A percentile compares a stretch with the other conserved stretches of the same genome.
These are phyloP conservation scores for Rynchops niger DNA, from an alignment of 2,113 vertebrate genomes.

Conservation along the genomic window DNA sequence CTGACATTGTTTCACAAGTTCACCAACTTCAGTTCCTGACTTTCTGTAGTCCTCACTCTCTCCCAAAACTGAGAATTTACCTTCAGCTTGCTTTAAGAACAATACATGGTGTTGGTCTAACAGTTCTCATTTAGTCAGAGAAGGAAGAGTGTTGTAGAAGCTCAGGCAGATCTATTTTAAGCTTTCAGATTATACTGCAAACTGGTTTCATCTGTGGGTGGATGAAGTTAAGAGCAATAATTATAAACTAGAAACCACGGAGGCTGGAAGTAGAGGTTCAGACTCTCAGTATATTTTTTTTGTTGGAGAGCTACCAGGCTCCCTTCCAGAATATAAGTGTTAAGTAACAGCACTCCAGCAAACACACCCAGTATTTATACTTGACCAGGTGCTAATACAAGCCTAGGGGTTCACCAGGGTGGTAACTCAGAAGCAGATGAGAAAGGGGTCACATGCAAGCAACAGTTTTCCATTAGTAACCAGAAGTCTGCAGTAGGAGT, in stretches of 20 bases:
- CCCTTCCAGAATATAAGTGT: neutral
- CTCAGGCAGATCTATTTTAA: conserved; percentile 39
- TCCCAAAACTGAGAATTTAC: neutral
- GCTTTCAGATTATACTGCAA: conserved; percentile 20
- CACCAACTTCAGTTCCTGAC: neutral
- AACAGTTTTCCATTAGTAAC: neutral
- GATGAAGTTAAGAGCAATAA: conserved; percentile 46
- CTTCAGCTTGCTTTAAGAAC: neutral
- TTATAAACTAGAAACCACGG: conserved; percentile 33
- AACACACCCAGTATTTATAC: neutral
- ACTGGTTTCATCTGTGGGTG: conserved; percentile 41
- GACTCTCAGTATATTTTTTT: neutral
- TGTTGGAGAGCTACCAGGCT: neutral
- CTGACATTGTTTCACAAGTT: neutral
- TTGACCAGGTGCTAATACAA: conserved; percentile 3
- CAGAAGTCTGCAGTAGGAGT: neutral
- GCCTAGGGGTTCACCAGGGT: neutral
- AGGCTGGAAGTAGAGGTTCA: conserved; percentile 22
- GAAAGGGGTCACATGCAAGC: neutral
- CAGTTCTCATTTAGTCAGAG: neutral
- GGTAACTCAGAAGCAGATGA: neutral
- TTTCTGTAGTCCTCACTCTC: neutral
- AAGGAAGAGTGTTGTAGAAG: neutral
- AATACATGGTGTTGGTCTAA: neutral
- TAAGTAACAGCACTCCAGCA: conserved; percentile 11